Percentiles rank a stretch among this genome's conserved stretches.
These are phyloP conservation scores for Cavia aperea DNA, from an alignment of 2,113 vertebrate species.

Conservation along the genomic window DNA sequence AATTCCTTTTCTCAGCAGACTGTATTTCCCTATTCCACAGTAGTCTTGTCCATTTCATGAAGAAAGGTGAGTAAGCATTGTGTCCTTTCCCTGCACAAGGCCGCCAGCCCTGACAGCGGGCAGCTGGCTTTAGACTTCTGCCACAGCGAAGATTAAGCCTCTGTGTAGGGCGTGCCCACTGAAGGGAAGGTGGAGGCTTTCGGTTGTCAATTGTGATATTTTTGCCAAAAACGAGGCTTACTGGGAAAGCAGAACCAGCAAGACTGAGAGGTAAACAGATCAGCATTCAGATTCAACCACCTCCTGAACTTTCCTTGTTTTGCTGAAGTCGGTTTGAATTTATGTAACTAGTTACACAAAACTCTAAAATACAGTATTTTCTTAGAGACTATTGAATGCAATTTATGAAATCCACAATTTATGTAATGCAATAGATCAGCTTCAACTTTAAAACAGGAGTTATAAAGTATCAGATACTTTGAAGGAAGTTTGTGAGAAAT, in stretches of 20 bases:
- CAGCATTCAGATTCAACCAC: neutral
- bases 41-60: neutral
- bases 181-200: neutral
- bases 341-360: neutral
- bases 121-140: neutral
- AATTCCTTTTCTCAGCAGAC: neutral
- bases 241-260: neutral
- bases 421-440: neutral
- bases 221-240: neutral
- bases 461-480: neutral
- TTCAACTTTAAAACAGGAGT: neutral
- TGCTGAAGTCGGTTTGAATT: neutral
- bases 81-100: neutral
- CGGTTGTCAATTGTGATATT: neutral
- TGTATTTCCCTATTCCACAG: neutral
- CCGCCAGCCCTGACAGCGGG: neutral
- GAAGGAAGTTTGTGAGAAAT: neutral
- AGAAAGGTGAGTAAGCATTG: neutral
- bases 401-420: neutral
- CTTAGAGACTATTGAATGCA: neutral
- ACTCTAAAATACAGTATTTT: neutral
- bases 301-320: neutral
- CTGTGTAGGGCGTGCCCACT: neutral
- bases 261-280: neutral
- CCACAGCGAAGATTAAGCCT: neutral